Evolutionary conservation across 2,797 vertebrate genomes (phyloP).

Genomic region (Babyrousa celebensis): DNA sequence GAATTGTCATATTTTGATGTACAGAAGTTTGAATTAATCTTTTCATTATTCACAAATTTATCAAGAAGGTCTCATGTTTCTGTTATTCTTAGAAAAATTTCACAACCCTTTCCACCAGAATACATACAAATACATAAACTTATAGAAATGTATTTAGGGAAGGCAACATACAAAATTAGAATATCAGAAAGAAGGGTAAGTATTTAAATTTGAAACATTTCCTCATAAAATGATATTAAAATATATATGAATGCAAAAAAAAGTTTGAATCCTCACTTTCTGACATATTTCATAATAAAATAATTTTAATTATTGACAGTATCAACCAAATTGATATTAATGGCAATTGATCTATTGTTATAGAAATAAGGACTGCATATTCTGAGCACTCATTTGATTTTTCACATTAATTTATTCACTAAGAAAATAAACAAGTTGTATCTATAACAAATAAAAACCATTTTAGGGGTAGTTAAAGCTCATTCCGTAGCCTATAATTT

Average conservation of each 20-base stretch:
- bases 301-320: background rate
- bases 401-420: background rate
- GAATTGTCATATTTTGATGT: background rate
- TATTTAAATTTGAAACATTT: background rate
- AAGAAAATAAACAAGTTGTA: background rate
- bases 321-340: background rate
- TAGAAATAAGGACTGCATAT: background rate
- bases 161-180: background rate
- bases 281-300: background rate
- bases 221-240: slow-evolving; percentile 5
- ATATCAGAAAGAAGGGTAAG: background rate
- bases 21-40: background rate
- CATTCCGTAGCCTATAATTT: background rate
- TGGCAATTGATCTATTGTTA: background rate
- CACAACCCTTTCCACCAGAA: background rate
- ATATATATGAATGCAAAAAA: background rate
- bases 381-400: background rate
- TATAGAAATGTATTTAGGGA: background rate
- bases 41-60: background rate
- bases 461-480: background rate
- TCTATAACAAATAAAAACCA: background rate
- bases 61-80: background rate
- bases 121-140: background rate
- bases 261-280: background rate
- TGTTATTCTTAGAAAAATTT: background rate